A percentile compares a stretch with the other conserved stretches of the same genome.
Evolutionary conservation across 2,888 invertebrate genomes (phyloP).

Genomic region (Pseudoips prasinana): DNA sequence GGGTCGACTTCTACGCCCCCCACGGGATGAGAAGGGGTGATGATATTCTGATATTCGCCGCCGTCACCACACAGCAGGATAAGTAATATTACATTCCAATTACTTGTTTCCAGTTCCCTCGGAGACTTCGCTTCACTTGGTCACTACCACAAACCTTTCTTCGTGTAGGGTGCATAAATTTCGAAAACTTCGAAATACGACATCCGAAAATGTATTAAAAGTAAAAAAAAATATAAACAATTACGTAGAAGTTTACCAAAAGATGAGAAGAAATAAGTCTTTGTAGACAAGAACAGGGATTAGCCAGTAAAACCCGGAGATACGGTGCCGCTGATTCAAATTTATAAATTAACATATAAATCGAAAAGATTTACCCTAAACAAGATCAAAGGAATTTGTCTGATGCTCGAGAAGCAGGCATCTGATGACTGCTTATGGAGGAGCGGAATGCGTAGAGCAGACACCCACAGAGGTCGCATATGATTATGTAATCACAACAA

Average conservation of each 20-base stretch:
- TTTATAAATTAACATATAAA: conserved; percentile 79
- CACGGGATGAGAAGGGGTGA: too few relatives aligned
- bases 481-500: conserved; percentile 3
- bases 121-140: too few relatives aligned
- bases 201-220: too few relatives aligned
- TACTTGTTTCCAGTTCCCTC: too few relatives aligned
- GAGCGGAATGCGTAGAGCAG: too few relatives aligned
- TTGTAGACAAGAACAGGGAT: conserved; percentile 56
- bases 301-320: conserved; percentile 59
- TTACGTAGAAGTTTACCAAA: conserved; percentile 34
- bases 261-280: conserved; percentile 48
- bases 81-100: too few relatives aligned
- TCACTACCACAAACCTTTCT: too few relatives aligned
- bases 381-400: conserved; percentile 78
- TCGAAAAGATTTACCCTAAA: conserved; percentile 79
- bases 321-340: conserved; percentile 68
- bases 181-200: too few relatives aligned
- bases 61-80: too few relatives aligned
- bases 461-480: conserved; percentile 37
- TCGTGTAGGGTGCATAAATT: too few relatives aligned
- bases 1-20: too few relatives aligned
- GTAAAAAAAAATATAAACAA: conserved; percentile 34
- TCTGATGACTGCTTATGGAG: conserved; percentile 71
- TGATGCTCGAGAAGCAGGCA: conserved; percentile 53
- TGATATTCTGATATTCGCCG: too few relatives aligned